Conservation (phyloP, 2,888 invertebrate species). For the Eristalinus aeneus region DNA sequence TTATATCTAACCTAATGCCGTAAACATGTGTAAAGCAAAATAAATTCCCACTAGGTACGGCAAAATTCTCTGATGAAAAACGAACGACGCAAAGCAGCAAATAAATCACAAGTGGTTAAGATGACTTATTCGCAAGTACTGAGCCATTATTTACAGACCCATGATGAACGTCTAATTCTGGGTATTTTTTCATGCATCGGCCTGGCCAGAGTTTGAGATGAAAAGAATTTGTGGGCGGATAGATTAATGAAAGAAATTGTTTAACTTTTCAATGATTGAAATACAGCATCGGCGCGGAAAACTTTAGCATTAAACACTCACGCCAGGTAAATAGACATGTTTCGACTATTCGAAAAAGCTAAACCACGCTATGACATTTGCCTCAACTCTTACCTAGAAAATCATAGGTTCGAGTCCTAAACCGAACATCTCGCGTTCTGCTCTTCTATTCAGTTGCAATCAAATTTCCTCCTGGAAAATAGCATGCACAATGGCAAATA, state of each 20-base stretch:
- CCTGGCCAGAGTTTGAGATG: neutral
- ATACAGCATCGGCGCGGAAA: neutral
- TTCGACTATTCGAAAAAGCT: too few relatives aligned
- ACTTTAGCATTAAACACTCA: neutral
- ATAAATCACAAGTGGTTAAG: neutral
- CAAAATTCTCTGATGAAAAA: neutral
- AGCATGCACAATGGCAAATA: too few relatives aligned
- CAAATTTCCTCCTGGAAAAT: too few relatives aligned
- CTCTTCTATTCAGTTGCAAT: too few relatives aligned
- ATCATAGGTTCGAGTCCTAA: too few relatives aligned
- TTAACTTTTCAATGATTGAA: neutral
- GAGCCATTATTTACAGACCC: neutral
- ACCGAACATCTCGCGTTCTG: too few relatives aligned
- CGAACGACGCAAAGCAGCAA: neutral
- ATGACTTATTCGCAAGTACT: neutral
- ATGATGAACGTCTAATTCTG: neutral
- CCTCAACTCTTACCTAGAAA: too few relatives aligned
- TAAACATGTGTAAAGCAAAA: conserved; percentile 11
- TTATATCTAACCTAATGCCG: neutral
- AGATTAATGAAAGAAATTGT: neutral
- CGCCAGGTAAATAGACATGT: neutral
- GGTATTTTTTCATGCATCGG: neutral
- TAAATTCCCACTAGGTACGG: conserved; percentile 11
- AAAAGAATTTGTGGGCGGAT: neutral
- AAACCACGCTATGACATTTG: too few relatives aligned